Evolutionary conservation across 2,888 invertebrate genomes (phyloP), one percentile per base, ranked within the genome.

Genomic region (Branchipolynoe longqiensis): DNA sequence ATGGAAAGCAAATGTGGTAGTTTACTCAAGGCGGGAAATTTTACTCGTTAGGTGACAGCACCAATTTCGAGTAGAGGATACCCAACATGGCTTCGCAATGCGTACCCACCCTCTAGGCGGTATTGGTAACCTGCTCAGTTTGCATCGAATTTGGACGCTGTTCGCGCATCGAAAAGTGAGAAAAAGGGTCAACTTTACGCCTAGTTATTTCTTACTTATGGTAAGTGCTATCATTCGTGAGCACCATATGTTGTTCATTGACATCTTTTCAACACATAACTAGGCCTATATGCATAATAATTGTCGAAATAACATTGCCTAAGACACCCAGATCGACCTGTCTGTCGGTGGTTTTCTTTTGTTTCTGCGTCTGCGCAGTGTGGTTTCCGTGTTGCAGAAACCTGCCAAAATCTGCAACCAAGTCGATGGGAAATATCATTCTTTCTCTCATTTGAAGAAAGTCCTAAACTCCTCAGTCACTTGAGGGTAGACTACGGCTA

Each of bases 51-150:
- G 78, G 25, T 78, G 78, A 48, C 78, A 33, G 48, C 78, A 78
- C 78, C 78, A 78, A 78, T 78, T 12, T 0, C 4, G 25, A 1
- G 48, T 12, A 78, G 25, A 78, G 78, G 28, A n/a, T n/a, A 25
- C 3, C 54, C 1, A 41, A n/a, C 78, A 25, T 48, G 18, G 12
- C 14, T 28, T 18, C 3, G 48, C 78, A 78, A 78, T 78, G 18
- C 28, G 28, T 14, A 31, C 25, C 1, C 48, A n/a, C 56, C 82
- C 82, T 56, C 82, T 82, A 82, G 33, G 6, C 4, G 22, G 58
- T 18, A 82, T 58, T 82, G 82, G n/a, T 14, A 33, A 82, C 48
- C 36, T 82, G 82, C 82, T 82, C 82, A 82, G 82, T 82, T 58
- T n/a, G 59, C 33, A 33, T 56, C 59, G 56, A 82, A 82, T 31